Base-by-base conservation (phyloP, 2,797 vertebrate species). In the Eurystomus glaucurus region DNA sequence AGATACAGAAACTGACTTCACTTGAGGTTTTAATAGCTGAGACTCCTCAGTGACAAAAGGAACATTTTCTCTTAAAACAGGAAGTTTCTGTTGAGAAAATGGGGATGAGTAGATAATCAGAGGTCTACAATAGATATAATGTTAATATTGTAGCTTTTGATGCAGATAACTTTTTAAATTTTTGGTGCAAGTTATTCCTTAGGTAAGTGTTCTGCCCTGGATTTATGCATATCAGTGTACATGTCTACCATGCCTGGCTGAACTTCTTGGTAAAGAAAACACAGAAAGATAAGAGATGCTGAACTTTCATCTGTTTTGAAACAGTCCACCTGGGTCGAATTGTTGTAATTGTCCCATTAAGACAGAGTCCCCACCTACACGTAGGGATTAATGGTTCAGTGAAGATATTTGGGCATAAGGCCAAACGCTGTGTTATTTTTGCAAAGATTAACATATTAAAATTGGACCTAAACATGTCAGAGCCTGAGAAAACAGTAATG, bases 171-270 rank as follows among this genome's bases (percentile, higher is more conserved):
- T 28, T 76, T 86, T 88, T 25, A 50, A 51, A 13, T 25, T 66
- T 72, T 81, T 89, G 39, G 5, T 76, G 18, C 13, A 72, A 50
- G 8, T 61, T 83, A 25, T 39, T 77, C 12, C 28, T 60, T 45
- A 16, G 25, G 6, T 57, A 83, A 55, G 3, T 28, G 9, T 85
- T 93, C 52, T 80, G 48, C 6, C 3, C 50, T 75, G 33, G 31
- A 11, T 23, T 78, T 50, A 17, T 25, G 6, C 3, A 2, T 60
- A 51, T 50, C 16, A 22, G 3, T 64, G 12, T 1, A 2, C 10
- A 1, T 55, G 39, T 57, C 69, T 83, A 11, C n/a, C 5, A 6
- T 71, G 15, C 71, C 45, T 90, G 35, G 23, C 17, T 89, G 48
- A 74, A 58, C 17, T 70, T 78, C 39, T 43, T 76, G 28, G 4